A percentile compares a stretch with the other conserved stretches of the same genome.
phyloP scores from a whole-genome alignment of 2,797 vertebrate genomes.

The Spatula versicolor region DNA sequence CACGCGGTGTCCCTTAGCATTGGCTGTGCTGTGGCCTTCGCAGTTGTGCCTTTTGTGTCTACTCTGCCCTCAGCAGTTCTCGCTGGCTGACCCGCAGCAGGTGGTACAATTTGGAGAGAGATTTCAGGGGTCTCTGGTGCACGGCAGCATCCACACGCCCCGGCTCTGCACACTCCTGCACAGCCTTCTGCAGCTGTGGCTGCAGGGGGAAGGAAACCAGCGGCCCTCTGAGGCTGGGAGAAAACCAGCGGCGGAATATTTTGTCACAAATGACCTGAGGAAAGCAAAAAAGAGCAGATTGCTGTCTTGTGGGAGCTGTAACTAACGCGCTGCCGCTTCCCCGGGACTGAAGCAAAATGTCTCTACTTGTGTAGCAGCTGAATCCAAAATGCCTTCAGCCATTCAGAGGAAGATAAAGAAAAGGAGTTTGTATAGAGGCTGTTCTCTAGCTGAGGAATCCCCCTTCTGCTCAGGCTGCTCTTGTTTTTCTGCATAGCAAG shows the following conservation, averaged over 20 bases:
- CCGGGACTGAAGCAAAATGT: background rate
- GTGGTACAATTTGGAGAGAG: constrained; percentile 82
- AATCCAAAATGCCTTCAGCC: background rate
- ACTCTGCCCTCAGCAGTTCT: constrained; percentile 66
- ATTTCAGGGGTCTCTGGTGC: constrained; percentile 45
- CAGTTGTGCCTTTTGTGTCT: background rate
- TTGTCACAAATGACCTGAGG: constrained; percentile 95
- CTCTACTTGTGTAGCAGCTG: background rate
- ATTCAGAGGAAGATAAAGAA: background rate
- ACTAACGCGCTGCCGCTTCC: background rate
- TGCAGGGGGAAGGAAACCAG: constrained; percentile 81
- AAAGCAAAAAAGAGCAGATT: background rate
- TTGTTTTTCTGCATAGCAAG: background rate
- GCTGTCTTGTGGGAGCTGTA: background rate
- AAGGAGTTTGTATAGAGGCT: background rate
- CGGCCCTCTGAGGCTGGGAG: constrained; percentile 77
- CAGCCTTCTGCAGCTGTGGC: constrained; percentile 85
- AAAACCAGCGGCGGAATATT: constrained; percentile 94
- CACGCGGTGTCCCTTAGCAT: rapidly evolving
- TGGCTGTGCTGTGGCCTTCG: background rate
- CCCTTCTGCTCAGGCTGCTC: background rate
- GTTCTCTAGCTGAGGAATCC: background rate
- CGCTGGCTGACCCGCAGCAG: constrained; percentile 82
- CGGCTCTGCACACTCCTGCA: constrained; percentile 86
- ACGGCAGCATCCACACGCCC: background rate